Evolutionary conservation across 2,888 invertebrate genomes (phyloP).

Genomic region (Nephrotoma flavescens): DNA sequence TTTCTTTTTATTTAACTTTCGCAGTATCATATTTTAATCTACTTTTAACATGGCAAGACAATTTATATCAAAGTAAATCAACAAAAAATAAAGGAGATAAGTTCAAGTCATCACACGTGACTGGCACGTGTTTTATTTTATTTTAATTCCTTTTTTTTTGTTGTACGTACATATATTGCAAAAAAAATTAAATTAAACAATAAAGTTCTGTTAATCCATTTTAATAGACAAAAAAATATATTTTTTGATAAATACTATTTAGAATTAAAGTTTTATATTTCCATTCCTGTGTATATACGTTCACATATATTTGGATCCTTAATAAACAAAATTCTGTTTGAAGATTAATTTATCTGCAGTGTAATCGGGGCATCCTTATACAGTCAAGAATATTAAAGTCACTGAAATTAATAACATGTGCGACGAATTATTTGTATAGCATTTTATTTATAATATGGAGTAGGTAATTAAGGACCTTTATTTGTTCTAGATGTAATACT

Average conservation of each 20-base stretch:
- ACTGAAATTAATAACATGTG: background rate
- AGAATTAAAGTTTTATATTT: background rate
- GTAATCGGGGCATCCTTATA: background rate
- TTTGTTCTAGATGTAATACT: background rate
- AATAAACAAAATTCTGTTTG: background rate
- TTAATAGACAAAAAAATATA: background rate
- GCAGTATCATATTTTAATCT: background rate
- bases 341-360: background rate
- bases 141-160: background rate
- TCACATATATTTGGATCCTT: background rate
- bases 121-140: background rate
- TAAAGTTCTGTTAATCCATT: background rate
- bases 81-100: background rate
- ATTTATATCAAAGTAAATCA: background rate
- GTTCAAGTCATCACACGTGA: background rate
- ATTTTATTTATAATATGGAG: background rate
- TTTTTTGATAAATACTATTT: background rate
- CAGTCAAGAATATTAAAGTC: background rate
- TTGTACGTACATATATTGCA: background rate
- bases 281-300: background rate
- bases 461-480: background rate
- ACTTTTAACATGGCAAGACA: background rate
- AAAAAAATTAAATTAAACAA: background rate
- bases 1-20: background rate
- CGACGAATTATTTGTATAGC: background rate